phyloP scores from a whole-genome alignment of 1,140 invertebrate species.

The Lasioglossum albipes region DNA sequence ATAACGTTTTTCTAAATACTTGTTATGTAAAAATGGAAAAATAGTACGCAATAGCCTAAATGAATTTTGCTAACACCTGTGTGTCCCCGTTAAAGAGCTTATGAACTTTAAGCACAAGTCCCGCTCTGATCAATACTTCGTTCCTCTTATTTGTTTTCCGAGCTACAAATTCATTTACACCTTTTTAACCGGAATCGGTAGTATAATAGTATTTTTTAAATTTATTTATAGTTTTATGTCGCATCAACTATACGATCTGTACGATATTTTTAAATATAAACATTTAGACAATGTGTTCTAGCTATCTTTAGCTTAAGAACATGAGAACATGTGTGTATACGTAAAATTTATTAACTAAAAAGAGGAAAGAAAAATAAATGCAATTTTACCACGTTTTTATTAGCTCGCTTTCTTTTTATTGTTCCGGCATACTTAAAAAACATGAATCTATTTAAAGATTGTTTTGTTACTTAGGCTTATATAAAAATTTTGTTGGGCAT shows the following conservation, averaged over 20 bases:
- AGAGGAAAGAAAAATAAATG: too few relatives aligned
- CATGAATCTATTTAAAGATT: too few relatives aligned
- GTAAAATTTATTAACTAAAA: too few relatives aligned
- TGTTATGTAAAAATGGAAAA: not conserved
- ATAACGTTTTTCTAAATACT: not conserved
- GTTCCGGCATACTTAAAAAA: too few relatives aligned
- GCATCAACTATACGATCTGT: too few relatives aligned
- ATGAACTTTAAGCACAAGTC: conserved; percentile 5
- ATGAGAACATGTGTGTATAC: too few relatives aligned
- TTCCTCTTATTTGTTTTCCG: not conserved
- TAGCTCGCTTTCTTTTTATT: too few relatives aligned
- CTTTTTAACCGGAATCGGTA: not conserved
- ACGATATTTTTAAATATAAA: not conserved
- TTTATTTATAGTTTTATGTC: too few relatives aligned
- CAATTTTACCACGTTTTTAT: too few relatives aligned
- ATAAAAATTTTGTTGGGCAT: too few relatives aligned
- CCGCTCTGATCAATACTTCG: conserved; percentile 31
- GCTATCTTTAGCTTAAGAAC: too few relatives aligned
- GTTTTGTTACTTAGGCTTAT: too few relatives aligned
- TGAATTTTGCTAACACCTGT: conserved; percentile 8
- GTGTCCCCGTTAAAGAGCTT: conserved; percentile 16
- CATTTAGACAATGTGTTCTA: not conserved
- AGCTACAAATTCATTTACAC: not conserved
- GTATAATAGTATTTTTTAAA: not conserved
- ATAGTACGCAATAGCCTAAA: not conserved